Conservation (phyloP, 92 coral and sea anemone genomes). For the Heliopora coerulea region DNA sequence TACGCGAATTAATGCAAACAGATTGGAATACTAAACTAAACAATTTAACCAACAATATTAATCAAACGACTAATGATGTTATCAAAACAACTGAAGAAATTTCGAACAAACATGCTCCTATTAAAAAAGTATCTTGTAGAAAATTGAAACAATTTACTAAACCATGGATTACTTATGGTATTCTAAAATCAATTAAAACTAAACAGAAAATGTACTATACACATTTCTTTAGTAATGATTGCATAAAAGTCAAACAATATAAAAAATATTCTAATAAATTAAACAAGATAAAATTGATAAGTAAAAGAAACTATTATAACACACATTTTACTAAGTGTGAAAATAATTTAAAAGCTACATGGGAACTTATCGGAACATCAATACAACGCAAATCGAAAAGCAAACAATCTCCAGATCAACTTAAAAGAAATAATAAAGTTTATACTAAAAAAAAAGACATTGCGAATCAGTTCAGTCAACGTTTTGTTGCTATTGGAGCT, state of each 20-base stretch:
- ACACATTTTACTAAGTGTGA: slow-evolving; percentile 25
- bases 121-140: neutral
- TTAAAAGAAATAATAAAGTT: slow-evolving; percentile 34
- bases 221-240: slow-evolving; percentile 14
- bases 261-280: slow-evolving; percentile 46
- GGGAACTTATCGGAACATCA: slow-evolving; percentile 51
- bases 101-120: slow-evolving; percentile 47
- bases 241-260: neutral
- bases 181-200: slow-evolving; percentile 33
- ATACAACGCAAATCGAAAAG: slow-evolving; percentile 54
- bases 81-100: slow-evolving; percentile 17
- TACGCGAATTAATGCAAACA: slow-evolving; percentile 11
- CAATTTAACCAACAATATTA: slow-evolving; percentile 11
- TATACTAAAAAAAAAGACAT: slow-evolving; percentile 43
- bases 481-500: slow-evolving; percentile 45
- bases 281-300: slow-evolving; percentile 28
- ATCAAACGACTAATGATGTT: slow-evolving; percentile 39
- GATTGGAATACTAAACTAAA: slow-evolving; percentile 18
- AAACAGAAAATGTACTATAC: slow-evolving; percentile 42
- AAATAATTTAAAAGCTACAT: slow-evolving; percentile 39
- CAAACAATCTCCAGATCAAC: slow-evolving; percentile 32
- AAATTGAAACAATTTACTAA: slow-evolving; percentile 16
- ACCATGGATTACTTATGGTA: slow-evolving; percentile 42
- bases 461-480: slow-evolving; percentile 50
- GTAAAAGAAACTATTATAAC: slow-evolving; percentile 44